Evolutionary conservation across 2,888 invertebrate species (phyloP).

Genomic region (Automeris io): DNA sequence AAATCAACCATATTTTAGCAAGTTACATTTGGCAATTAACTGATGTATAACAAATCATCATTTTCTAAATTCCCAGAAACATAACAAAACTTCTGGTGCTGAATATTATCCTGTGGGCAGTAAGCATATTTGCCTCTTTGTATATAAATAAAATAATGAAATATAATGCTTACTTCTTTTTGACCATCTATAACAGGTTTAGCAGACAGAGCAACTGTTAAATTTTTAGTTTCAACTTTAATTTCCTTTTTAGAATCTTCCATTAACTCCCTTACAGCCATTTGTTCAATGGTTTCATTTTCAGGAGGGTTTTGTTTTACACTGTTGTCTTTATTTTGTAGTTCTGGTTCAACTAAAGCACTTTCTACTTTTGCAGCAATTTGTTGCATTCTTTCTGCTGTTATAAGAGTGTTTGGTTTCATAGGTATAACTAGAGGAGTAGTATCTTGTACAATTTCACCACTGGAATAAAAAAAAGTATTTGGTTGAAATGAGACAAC

Average conservation of each 20-base stretch:
- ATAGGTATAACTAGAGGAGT: constrained; percentile 82
- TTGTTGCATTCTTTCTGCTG: constrained; percentile 62
- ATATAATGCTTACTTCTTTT: constrained; percentile 67
- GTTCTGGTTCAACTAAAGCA: constrained; percentile 69
- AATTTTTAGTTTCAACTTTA: constrained; percentile 40
- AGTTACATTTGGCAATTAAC: too few relatives aligned
- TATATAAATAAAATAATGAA: too few relatives aligned
- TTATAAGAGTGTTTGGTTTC: constrained; percentile 73
- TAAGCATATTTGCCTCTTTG: too few relatives aligned
- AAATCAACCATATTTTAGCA: too few relatives aligned
- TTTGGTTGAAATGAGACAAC: too few relatives aligned
- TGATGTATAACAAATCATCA: too few relatives aligned
- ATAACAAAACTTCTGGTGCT: too few relatives aligned
- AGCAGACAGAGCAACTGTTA: constrained; percentile 78
- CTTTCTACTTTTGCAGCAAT: constrained; percentile 69
- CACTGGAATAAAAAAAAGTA: constrained; percentile 52
- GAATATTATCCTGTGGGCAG: too few relatives aligned
- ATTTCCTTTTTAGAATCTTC: constrained; percentile 71
- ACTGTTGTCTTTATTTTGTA: constrained; percentile 19
- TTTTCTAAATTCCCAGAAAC: too few relatives aligned
- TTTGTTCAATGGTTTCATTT: constrained; percentile 77
- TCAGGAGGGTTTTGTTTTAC: constrained; percentile 32
- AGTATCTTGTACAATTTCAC: constrained; percentile 67
- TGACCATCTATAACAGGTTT: constrained; percentile 76
- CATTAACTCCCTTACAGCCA: constrained; percentile 84